Evolutionary conservation across 2,113 vertebrate genomes (phyloP), one percentile per base, ranked within the genome.

Genomic region (Setophaga coronata): DNA sequence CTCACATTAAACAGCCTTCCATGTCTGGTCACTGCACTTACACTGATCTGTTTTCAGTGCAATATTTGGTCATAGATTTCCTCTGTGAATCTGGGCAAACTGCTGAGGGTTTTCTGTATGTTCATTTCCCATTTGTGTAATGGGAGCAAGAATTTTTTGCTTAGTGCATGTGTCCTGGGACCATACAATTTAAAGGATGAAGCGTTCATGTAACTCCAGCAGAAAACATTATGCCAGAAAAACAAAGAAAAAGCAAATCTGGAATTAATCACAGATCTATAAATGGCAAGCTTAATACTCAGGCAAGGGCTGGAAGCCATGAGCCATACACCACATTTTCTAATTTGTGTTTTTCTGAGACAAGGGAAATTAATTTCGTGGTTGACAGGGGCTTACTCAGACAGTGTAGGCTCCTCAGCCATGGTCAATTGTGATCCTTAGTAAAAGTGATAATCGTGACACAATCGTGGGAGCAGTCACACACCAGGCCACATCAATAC

Each of bases 201-300:
- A 89, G 29, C 0, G 0, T 21, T 10, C 40, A 24, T 28, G 10
- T 50, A 50, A 47, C 9, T 62, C 25, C 9, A 33, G 54, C 29
- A 58, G 72, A 56, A 88, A 77, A 57, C 10, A 57, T 20, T 29
- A 31, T 47, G 33, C 51, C 60, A 60, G 47, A 13, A 81, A 82
- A 81, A 89, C 47, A 88, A 83, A 73, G 43, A 69, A 65, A 50
- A 83, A 71, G n/a, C 24, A 87, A 67, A 78, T 25, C n/a, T 73
- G 58, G 90, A 85, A 65, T 8, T 42, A 64, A 51, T 67, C 47
- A 26, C 18, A n/a, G 26, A 36, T 72, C 36, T 45, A 23, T 86
- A 70, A 60, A 65, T 54, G 3, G 34, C 42, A 48, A 65, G n/a
- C 45, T 67, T 76, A 79, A 21, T 77, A 60, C n/a, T 85, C 42